Conservation (phyloP, 2,113 vertebrate species). For the Pseudopipra pipra region DNA sequence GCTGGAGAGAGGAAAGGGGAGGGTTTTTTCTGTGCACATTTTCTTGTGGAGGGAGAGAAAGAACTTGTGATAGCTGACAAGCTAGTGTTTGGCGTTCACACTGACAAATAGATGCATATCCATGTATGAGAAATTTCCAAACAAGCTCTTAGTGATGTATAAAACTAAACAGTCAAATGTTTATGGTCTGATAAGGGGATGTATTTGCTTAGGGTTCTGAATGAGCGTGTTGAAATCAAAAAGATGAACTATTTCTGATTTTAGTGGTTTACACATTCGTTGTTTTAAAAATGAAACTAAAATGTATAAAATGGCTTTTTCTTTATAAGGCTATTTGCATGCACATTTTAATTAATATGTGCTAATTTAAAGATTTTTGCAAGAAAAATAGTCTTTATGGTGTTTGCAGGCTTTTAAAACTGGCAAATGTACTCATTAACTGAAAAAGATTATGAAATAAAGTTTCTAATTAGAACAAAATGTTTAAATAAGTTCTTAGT, state of each 20-base stretch:
- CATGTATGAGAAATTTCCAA: not conserved
- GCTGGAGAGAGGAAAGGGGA: not conserved
- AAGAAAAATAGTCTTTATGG: not conserved
- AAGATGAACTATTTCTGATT: not conserved
- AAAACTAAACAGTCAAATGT: not conserved
- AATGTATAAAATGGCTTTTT: not conserved
- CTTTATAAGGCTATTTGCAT: not conserved
- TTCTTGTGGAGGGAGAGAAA: not conserved
- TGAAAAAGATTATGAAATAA: not conserved
- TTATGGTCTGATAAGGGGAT: not conserved
- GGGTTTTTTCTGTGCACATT: rapidly evolving
- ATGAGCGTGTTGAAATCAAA: rapidly evolving
- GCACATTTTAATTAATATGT: not conserved
- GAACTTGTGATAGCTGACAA: not conserved
- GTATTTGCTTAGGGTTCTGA: not conserved
- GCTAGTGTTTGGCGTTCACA: not conserved
- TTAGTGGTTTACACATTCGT: not conserved
- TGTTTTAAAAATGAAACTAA: not conserved
- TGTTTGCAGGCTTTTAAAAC: not conserved
- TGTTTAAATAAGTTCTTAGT: not conserved
- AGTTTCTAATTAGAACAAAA: not conserved
- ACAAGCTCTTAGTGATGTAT: not conserved
- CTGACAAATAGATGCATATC: not conserved
- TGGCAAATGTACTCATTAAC: not conserved
- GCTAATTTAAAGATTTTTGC: not conserved